Evolutionary conservation across 2,888 invertebrate genomes (phyloP).

Genomic region (Eurois occulta): DNA sequence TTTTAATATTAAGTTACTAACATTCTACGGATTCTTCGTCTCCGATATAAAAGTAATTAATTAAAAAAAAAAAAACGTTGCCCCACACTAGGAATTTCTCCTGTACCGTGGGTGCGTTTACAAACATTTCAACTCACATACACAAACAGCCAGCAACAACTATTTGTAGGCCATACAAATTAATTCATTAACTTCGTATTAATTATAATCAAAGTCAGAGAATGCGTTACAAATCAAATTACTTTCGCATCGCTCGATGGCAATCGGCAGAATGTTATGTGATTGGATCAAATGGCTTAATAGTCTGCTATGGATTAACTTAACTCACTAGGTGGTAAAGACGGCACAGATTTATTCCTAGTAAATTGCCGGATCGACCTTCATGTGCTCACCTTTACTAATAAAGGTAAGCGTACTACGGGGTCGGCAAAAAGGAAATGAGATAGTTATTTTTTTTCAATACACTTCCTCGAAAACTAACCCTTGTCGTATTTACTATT

Average conservation of each 20-base stretch:
- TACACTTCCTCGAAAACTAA: not conserved
- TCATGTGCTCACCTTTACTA: not conserved
- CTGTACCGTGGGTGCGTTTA: no score
- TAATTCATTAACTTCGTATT: not conserved
- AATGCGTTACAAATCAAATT: slow-evolving; percentile 46
- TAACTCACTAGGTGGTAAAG: not conserved
- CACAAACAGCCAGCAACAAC: no score
- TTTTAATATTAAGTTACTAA: not conserved
- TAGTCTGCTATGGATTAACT: slow-evolving; percentile 12
- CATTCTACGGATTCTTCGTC: not conserved
- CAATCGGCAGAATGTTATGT: slow-evolving; percentile 12
- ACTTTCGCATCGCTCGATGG: slow-evolving; percentile 24
- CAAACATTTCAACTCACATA: no score
- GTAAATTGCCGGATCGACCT: not conserved
- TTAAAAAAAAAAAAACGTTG: no score
- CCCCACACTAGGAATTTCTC: no score
- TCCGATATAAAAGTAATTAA: not conserved
- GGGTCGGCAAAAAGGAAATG: not conserved
- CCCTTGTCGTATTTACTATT: not conserved
- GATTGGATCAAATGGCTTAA: slow-evolving; percentile 32
- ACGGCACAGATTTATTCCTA: not conserved
- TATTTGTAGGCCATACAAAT: no score
- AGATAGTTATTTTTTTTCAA: not conserved
- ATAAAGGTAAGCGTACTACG: no score
- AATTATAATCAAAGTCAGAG: slow-evolving; percentile 4